Evolutionary conservation across 2,888 invertebrate genomes (phyloP), one percentile per base, ranked within the genome.

Genomic region (Drosophila mimica): DNA sequence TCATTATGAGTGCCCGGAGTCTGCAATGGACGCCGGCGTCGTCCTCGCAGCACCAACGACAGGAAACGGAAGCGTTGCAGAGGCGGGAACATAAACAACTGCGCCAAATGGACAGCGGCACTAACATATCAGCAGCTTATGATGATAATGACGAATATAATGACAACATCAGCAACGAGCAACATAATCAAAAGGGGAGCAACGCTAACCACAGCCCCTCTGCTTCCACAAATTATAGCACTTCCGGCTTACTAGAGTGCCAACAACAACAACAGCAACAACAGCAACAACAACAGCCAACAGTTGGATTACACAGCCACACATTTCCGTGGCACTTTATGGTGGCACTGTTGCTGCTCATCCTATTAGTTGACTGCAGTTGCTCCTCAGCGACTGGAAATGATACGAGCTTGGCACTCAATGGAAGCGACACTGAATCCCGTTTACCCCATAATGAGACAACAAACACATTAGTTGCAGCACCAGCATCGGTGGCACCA

Each of bases 81-180:
- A 17, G 65, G 34, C 56, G 57, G 57, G 74, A 69, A 54, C 72
- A 79, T 72, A 84, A 88, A 79, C 90, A 88, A 71, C 72, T 51
- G 56, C 54, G 52, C 34, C 71, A 62, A 64, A 73, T 67, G 67
- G 74, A 48, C 61, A 71, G 73, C 60, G 66, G 73, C 60, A 54
- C 70, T 78, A 81, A 81, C 89, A 86, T 90, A 88, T 90, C 88
- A 88, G 88, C 76, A 66, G 86, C 70, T 88, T 83, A 80, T 76
- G 70, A 65, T 70, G 66, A 71, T 67, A 70, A 86, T 70, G 63
- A 69, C 51, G 68, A 62, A 40, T 63, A 51, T 40, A 36, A 31
- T 31, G 46, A 43, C 20, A 57, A 43, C 36, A 36, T 13, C 36
- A 7, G 3, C 28, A 70, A 53, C 33, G 51, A 70, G 57, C 34